These are phyloP conservation scores for Sebastes diaconus DNA, from an alignment of 2,797 vertebrate species.

Conservation along the genomic window DNA sequence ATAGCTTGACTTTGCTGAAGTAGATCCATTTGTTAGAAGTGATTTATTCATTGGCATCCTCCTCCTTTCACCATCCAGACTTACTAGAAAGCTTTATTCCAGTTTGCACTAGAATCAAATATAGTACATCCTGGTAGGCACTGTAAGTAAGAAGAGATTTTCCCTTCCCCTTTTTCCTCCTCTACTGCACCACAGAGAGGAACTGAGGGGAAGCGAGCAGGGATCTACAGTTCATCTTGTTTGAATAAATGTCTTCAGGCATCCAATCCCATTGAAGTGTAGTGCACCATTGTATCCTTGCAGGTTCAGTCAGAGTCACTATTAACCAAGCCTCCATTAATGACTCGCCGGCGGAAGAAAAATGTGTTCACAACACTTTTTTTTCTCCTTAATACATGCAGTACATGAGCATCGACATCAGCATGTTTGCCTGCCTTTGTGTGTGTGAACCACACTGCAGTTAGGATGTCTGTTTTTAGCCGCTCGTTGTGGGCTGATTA, in stretches of 20 bases:
- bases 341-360: conserved; percentile 35
- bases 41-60: conserved; percentile 18
- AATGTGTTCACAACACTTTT: conserved; percentile 33
- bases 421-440: conserved; percentile 28
- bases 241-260: conserved; percentile 68
- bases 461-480: conserved; percentile 81
- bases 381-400: conserved; percentile 9
- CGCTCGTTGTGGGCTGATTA: conserved; percentile 74
- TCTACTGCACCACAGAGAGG: conserved; percentile 38
- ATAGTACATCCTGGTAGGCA: conserved; percentile 2
- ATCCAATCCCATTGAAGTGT: conserved; percentile 42
- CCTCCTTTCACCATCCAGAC: not conserved
- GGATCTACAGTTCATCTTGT: conserved; percentile 68
- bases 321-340: conserved; percentile 52
- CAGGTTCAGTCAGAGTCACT: conserved; percentile 48
- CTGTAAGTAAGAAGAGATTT: conserved; percentile 25
- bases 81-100: not conserved
- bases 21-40: conserved; percentile 7
- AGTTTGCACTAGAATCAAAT: conserved; percentile 24
- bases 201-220: conserved; percentile 18
- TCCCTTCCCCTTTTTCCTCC: conserved; percentile 7
- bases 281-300: conserved; percentile 27
- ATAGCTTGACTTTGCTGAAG: conserved; percentile 1
- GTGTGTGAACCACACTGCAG: conserved; percentile 52
- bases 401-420: conserved; percentile 26